phyloP scores from a whole-genome alignment of 1,140 invertebrate genomes.

The Colletes gigas region DNA sequence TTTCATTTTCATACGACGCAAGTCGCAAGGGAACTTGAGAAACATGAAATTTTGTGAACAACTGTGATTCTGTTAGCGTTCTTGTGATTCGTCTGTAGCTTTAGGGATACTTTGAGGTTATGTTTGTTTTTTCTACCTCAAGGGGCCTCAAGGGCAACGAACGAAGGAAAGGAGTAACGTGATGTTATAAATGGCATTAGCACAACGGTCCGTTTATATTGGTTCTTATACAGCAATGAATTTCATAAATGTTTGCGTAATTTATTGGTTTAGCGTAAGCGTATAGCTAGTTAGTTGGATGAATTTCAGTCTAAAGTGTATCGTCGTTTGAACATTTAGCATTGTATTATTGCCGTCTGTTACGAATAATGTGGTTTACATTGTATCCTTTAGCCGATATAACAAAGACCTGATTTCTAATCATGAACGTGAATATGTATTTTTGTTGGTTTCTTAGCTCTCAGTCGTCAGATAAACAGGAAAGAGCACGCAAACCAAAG shows the following conservation, averaged over 20 bases:
- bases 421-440: not conserved
- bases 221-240: not conserved
- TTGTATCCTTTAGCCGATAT: not conserved
- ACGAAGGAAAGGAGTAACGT: slow-evolving; percentile 58
- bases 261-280: not conserved
- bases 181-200: slow-evolving; percentile 43
- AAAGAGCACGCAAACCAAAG: slow-evolving; percentile 76
- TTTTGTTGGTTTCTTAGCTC: slow-evolving; percentile 69
- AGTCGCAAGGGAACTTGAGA: not conserved
- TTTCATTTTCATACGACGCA: not conserved
- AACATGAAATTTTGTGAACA: not conserved
- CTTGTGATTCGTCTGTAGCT: not conserved
- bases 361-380: not conserved
- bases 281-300: not conserved
- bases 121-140: slow-evolving; percentile 64
- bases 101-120: slow-evolving; percentile 64
- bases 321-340: slow-evolving; percentile 14
- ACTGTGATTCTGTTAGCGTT: not conserved
- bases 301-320: not conserved
- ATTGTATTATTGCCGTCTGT: slow-evolving; percentile 2
- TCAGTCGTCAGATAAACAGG: slow-evolving; percentile 78
- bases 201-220: slow-evolving; percentile 34
- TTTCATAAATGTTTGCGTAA: not conserved
- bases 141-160: slow-evolving; percentile 61
- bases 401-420: too few species aligned